These are phyloP conservation scores for Bothrops jararaca DNA, from an alignment of 2,113 vertebrate species.

Conservation along the genomic window DNA sequence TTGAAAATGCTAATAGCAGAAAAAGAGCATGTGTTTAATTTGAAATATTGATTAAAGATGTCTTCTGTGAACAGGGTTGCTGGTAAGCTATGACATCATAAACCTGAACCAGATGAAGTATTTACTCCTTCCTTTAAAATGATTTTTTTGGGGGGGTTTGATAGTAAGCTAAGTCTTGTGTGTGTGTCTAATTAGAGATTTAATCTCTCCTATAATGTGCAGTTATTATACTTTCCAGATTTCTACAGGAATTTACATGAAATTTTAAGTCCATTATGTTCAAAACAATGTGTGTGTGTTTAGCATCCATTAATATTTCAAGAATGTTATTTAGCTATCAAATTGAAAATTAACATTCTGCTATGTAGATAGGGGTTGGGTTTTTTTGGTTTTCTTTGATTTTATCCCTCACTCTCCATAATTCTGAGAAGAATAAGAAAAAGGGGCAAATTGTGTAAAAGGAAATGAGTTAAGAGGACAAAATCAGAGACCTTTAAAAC, in stretches of 20 bases:
- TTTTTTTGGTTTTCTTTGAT: background rate
- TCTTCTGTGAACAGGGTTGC: background rate
- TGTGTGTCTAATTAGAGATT: slow-evolving; percentile 28
- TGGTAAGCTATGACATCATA: background rate
- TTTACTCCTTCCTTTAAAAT: slow-evolving; percentile 31
- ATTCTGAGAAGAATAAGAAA: background rate
- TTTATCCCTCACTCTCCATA: background rate
- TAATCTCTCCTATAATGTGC: slow-evolving; percentile 20
- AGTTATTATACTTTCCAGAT: slow-evolving; percentile 17
- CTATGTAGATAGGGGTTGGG: background rate
- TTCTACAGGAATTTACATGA: slow-evolving; percentile 4
- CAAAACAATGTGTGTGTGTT: background rate
- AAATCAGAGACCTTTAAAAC: background rate
- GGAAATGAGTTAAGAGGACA: background rate
- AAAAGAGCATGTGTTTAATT: slow-evolving; percentile 14
- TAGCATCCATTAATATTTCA: background rate
- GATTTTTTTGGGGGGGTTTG: background rate
- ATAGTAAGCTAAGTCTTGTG: slow-evolving; percentile 23
- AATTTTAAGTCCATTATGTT: slow-evolving; percentile 5
- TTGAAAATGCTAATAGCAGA: slow-evolving; percentile 18
- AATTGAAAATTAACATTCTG: background rate
- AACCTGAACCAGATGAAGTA: slow-evolving; percentile 38
- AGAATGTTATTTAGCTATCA: background rate
- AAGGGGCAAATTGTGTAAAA: background rate
- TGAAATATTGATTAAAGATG: slow-evolving; percentile 18